Conservation (phyloP, 2,888 invertebrate genomes). For the Nomada fabriciana region DNA sequence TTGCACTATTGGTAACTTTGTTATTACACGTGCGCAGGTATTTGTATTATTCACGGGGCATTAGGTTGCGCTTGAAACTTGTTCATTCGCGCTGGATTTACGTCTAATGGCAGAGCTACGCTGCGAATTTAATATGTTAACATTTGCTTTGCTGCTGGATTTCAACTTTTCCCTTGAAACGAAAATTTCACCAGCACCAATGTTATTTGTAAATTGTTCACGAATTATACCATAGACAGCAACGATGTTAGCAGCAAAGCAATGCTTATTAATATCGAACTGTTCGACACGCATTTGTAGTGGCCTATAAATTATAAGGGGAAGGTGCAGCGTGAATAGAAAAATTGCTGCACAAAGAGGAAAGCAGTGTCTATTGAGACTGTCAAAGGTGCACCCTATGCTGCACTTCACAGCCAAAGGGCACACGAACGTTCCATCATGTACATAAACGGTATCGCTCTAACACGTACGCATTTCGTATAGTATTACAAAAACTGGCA, state of each 20-base stretch:
- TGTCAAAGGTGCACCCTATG: constrained; percentile 27
- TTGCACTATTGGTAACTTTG: constrained; percentile 7
- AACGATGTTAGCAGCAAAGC: too few relatives aligned
- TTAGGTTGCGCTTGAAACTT: background rate
- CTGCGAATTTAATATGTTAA: background rate
- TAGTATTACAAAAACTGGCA: constrained; percentile 5
- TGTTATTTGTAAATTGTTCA: too few relatives aligned
- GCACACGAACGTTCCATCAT: constrained; percentile 29
- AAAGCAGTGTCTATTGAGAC: constrained; percentile 14
- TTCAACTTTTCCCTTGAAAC: too few relatives aligned
- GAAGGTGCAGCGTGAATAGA: background rate
- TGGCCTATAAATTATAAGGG: background rate
- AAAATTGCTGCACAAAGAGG: background rate
- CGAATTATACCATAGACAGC: too few relatives aligned
- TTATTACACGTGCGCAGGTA: background rate
- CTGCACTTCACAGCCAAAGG: constrained; percentile 19
- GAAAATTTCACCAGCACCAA: too few relatives aligned
- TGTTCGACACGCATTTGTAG: too few relatives aligned
- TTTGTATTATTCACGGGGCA: constrained; percentile 12
- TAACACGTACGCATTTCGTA: background rate
- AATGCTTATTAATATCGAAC: too few relatives aligned
- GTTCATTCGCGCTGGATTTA: constrained; percentile 27
- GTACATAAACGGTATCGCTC: constrained; percentile 1
- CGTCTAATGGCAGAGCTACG: background rate
- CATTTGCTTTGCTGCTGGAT: background rate